Base-by-base conservation (phyloP, 1,140 invertebrate species). In the Phortica variegata region DNA sequence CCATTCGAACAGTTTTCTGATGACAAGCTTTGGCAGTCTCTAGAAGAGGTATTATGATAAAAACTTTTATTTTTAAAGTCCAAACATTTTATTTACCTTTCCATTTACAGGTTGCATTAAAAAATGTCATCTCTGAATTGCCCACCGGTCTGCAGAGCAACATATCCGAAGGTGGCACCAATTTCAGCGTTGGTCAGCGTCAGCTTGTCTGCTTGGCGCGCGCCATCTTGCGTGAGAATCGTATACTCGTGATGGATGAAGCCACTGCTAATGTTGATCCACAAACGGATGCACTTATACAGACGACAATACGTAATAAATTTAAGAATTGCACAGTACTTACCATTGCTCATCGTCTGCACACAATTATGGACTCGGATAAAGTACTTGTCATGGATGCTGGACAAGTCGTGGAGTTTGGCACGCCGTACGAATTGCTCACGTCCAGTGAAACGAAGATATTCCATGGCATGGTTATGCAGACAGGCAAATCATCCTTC, bases 341-440 rank as follows among this genome's bases (percentile, higher is more conserved):
- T 7, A 89, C 88, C 0, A 89, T 91, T 45, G 89, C 88, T 17
- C 89, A 91, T 77, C 79, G 90, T 21, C 74, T 92, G 4, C 81
- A 91, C 60, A 85, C 83, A 1, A 80, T 85, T n/a, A 84, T 85
- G 79, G 83, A 85, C 54, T 84, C 83, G 32, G 87, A 90, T 69
- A 81, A 83, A 50, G 83, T 93, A 1, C 68, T 93, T 44, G 90
- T 93, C 2, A 81, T 94, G 80, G 83, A 85, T 65, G 78, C 75
- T 13, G 85, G 85, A 3, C 65, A 73, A 16, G 72, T 83, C 15
- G 78, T 78, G 18, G 84, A 84, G 52, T 83, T 79, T 48, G 82
- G 81, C 33, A 79, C 84, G 50, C 86, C 87, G 0, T 80, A 80
- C 47, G 71, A 78, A 19, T 76, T 90, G 3, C 60, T 87, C 13